phyloP scores from a whole-genome alignment of 2,797 vertebrate genomes.

The Lagodon rhomboides region DNA sequence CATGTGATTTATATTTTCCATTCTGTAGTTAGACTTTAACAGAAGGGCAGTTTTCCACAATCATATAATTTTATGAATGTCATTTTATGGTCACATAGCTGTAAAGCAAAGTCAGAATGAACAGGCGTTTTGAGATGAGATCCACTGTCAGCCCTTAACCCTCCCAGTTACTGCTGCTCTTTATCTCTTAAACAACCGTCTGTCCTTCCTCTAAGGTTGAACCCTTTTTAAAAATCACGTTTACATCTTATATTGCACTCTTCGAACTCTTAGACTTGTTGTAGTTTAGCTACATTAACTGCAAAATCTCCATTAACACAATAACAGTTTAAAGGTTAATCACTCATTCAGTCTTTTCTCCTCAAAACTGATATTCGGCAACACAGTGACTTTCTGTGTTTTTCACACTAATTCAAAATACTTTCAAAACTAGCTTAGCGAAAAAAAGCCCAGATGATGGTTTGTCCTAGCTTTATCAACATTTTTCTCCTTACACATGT shows the following conservation, averaged over 20 bases:
- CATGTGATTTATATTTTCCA: background rate
- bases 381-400: background rate
- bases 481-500: background rate
- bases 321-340: background rate
- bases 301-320: background rate
- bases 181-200: background rate
- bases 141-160: background rate
- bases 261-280: background rate
- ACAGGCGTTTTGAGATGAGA: conserved; percentile 8
- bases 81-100: conserved; percentile 42
- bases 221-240: background rate
- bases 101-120: conserved; percentile 37
- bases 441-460: background rate
- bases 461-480: background rate
- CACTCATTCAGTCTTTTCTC: too few species aligned
- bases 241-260: background rate
- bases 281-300: background rate
- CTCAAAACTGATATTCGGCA: background rate
- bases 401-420: background rate
- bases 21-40: conserved; percentile 48
- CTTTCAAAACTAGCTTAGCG: background rate
- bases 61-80: conserved; percentile 32
- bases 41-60: conserved; percentile 22
- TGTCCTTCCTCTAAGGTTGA: background rate
- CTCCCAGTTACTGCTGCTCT: background rate